Conservation (phyloP, 35 echinoderm and acorn worm species). For the Ophioderma brevispina region DNA sequence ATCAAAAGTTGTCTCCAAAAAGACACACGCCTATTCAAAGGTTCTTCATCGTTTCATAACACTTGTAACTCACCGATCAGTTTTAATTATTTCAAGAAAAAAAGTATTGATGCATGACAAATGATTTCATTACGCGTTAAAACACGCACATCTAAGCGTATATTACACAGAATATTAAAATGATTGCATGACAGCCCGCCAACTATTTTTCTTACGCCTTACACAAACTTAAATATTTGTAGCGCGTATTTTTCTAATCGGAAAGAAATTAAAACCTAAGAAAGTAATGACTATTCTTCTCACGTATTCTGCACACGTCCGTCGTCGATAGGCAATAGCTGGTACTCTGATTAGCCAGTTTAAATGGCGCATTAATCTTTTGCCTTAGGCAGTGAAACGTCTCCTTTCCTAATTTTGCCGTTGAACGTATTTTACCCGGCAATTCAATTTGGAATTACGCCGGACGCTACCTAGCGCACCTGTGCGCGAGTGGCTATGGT, state of each 20-base stretch:
- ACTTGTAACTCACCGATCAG: background rate
- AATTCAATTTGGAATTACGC: slow-evolving; percentile 5
- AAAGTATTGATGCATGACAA: background rate
- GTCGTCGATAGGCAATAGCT: background rate
- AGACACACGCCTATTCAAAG: background rate
- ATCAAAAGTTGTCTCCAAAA: background rate
- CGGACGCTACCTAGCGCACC: background rate
- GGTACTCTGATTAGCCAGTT: background rate
- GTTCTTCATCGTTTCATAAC: background rate
- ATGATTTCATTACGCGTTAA: background rate
- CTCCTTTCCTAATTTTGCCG: background rate
- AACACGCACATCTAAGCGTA: background rate
- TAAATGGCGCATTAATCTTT: slow-evolving; percentile 7
- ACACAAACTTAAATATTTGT: background rate
- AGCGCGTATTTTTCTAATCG: background rate
- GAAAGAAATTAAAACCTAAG: background rate
- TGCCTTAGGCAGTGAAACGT: background rate
- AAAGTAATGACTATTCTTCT: background rate
- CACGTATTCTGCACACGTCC: background rate
- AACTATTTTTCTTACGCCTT: background rate
- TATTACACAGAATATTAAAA: background rate
- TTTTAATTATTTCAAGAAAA: background rate
- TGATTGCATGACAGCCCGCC: background rate
- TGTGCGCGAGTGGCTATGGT: background rate
- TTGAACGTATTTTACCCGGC: background rate